Evolutionary conservation across 2,888 invertebrate species (phyloP).

Genomic region (Tillus elongatus): DNA sequence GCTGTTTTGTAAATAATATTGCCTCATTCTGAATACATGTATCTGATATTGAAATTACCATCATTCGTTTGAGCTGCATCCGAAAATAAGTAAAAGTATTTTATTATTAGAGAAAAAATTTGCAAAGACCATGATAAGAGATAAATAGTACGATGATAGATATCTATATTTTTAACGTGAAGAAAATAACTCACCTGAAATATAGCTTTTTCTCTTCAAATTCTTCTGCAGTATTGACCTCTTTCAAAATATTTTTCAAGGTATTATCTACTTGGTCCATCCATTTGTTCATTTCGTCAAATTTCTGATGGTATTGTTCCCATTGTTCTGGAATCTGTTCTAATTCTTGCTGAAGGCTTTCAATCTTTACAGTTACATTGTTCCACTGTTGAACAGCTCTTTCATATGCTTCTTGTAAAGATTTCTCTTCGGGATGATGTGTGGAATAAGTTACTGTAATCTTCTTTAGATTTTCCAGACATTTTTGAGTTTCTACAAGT

Average conservation of each 20-base stretch:
- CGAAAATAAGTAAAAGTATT: no score
- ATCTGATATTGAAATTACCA: no score
- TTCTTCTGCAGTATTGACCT: conserved; percentile 77
- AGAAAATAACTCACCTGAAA: conserved; percentile 63
- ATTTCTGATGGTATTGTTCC: conserved; percentile 75
- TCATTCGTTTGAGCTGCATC: no score
- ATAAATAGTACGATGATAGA: no score
- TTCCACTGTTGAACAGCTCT: conserved; percentile 71
- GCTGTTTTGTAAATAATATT: no score
- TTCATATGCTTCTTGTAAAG: conserved; percentile 56
- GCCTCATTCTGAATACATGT: no score
- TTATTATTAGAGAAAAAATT: no score
- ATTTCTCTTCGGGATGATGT: conserved; percentile 57
- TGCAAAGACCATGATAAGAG: no score
- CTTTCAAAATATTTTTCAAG: conserved; percentile 72
- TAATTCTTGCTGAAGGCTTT: conserved; percentile 60
- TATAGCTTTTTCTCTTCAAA: conserved; percentile 83
- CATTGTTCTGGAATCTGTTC: conserved; percentile 87
- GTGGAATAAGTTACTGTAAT: conserved; percentile 61
- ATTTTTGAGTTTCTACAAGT: conserved; percentile 60
- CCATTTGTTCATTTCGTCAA: conserved; percentile 76
- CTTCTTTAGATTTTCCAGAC: conserved; percentile 68
- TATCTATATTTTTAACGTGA: neutral
- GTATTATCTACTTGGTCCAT: conserved; percentile 83
- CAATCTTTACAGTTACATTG: conserved; percentile 58